Evolutionary conservation across 2,797 vertebrate species (phyloP), one percentile per base, ranked within the genome.

Genomic region (Bovichtus variegatus): DNA sequence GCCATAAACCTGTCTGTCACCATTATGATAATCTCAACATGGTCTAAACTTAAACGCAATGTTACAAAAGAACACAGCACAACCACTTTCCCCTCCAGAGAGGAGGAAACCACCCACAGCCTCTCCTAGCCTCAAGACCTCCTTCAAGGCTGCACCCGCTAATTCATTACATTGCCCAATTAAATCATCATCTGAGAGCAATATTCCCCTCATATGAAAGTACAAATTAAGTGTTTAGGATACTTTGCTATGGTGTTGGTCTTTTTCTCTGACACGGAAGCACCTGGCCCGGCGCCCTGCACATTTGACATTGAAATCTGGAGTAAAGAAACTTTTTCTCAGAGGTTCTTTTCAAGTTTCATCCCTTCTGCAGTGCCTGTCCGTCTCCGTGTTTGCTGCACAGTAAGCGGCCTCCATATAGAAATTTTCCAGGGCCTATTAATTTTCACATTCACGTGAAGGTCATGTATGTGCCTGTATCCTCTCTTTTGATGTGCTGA

Each of bases 161-260:
- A 88, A 88, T 77, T 83, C 82, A 87, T 93, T 91, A 90, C 85
- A 91, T 90, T 90, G 80, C 79, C 69, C 84, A 88, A 82, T 91
- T 88, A 89, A 82, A 86, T 53, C 73, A 76, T 81, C 57, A 88
- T 76, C 66, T 70, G 76, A 53, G 36, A 81, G 84, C 21, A 76
- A 83, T 82, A 82, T 81, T 83, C 65, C 36, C 29, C 60, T 72
- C 62, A 55, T 75, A 64, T 62, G 75, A 84, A 67, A 82, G 53
- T 69, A 58, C 61, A 84, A 83, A 92, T 93, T 93, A 93, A 82
- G 76, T 78, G 44, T 75, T 89, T 74, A 83, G 47, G 53, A 59
- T 75, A 65, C 65, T 87, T 82, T 74, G 51, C 65, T 44, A 2
- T 25, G 41, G 18, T 76, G 59, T 38, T 12, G 19, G 41, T 54